Conservation (phyloP, 1,140 invertebrate species). For the Caenorhabditis remanei region DNA sequence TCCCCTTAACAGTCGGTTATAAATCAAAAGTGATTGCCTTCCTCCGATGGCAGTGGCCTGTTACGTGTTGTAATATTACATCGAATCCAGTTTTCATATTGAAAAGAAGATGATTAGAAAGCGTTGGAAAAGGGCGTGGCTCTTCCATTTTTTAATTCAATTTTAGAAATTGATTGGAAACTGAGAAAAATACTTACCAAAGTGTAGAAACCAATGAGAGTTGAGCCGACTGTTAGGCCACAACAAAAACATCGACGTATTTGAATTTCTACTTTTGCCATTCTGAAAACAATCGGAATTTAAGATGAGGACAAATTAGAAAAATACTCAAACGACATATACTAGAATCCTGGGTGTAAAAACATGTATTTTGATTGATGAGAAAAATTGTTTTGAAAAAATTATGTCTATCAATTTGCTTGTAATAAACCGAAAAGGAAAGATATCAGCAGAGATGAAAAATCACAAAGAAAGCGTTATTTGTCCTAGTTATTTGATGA, state of each 20-base stretch:
- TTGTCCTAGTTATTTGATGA: constrained; percentile 9
- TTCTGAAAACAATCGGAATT: background rate
- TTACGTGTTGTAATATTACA: constrained; percentile 11
- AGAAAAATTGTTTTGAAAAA: background rate
- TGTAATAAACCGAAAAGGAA: background rate
- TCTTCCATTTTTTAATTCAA: background rate
- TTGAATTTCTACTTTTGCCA: constrained; percentile 77
- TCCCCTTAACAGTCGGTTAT: background rate
- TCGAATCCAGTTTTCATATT: constrained; percentile 18
- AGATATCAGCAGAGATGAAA: background rate
- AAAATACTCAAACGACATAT: no score
- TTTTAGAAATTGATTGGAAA: background rate
- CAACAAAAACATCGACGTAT: constrained; percentile 76
- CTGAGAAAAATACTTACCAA: constrained; percentile 67
- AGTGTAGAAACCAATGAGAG: constrained; percentile 76
- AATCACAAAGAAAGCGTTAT: background rate
- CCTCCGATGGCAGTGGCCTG: constrained; percentile 5
- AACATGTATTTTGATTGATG: no score
- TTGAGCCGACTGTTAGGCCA: constrained; percentile 71
- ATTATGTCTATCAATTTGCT: no score
- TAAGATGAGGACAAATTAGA: no score
- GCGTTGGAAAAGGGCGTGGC: background rate
- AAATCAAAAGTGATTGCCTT: constrained; percentile 40
- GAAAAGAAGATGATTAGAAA: constrained; percentile 13
- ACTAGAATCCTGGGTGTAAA: no score